Conservation (phyloP, 2,888 invertebrate species). For the Augochlorella aurata region DNA sequence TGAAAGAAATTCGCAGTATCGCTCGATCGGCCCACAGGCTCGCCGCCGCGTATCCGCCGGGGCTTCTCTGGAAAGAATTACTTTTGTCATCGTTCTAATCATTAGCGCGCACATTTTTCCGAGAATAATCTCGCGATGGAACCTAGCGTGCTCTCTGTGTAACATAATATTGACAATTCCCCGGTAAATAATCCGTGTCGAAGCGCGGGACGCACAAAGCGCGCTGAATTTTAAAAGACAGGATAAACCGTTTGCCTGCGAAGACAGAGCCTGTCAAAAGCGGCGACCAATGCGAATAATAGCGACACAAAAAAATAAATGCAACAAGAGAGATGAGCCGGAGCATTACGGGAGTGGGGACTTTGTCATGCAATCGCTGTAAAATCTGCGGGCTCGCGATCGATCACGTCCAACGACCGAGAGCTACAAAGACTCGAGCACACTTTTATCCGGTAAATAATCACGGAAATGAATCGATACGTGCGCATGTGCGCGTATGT, state of each 20-base stretch:
- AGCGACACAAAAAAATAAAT: not conserved
- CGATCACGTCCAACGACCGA: not conserved
- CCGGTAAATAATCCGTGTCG: not conserved
- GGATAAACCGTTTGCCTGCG: not conserved
- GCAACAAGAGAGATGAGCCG: no score
- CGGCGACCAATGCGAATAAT: slow-evolving; percentile 2
- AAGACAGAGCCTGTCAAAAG: slow-evolving; percentile 1
- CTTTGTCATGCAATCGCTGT: slow-evolving; percentile 3
- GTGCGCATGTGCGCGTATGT: not conserved
- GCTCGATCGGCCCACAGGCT: no score
- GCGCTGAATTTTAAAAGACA: not conserved
- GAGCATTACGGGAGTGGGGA: not conserved
- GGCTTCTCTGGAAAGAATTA: not conserved
- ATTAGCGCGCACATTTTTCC: not conserved
- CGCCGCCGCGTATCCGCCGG: no score
- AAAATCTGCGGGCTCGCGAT: not conserved
- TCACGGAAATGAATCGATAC: not conserved
- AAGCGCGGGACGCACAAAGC: not conserved
- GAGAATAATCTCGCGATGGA: not conserved
- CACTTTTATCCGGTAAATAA: not conserved
- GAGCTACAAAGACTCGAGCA: not conserved
- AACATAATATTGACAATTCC: not conserved
- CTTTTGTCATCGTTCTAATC: not conserved
- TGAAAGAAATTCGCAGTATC: no score
- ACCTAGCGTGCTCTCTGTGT: not conserved